Percentiles rank a stretch among this genome's conserved stretches.
Evolutionary conservation across 2,797 vertebrate genomes (phyloP).

Genomic region (Nyctibius grandis): DNA sequence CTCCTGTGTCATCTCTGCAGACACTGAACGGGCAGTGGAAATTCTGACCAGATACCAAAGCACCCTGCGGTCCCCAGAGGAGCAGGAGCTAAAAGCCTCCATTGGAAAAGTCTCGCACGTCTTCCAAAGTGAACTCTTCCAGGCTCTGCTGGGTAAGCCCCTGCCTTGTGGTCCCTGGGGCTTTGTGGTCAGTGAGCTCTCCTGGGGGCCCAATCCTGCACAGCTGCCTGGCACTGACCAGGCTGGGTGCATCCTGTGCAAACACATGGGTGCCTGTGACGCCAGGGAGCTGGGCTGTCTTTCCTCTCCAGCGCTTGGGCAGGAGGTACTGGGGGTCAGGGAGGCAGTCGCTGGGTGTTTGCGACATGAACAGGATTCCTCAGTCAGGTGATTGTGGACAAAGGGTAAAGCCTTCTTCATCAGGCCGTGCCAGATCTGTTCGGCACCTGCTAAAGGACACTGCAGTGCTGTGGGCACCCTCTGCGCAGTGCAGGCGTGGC

Average conservation of each 20-base stretch:
- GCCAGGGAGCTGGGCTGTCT: neutral
- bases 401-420: neutral
- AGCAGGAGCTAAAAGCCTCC: slow-evolving; percentile 82
- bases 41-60: slow-evolving; percentile 86
- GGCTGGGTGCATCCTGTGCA: neutral
- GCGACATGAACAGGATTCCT: neutral
- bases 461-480: neutral
- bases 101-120: slow-evolving; percentile 75
- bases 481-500: neutral
- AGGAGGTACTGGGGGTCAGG: neutral
- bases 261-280: neutral
- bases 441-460: neutral
- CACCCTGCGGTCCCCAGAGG: slow-evolving; percentile 81
- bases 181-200: slow-evolving; percentile 11
- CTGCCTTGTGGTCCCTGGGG: neutral
- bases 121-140: slow-evolving; percentile 37
- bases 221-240: neutral
- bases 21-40: slow-evolving; percentile 84
- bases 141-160: slow-evolving; percentile 49
- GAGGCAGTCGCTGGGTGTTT: neutral
- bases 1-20: slow-evolving; percentile 68
- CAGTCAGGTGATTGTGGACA: neutral
- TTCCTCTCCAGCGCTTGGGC: neutral
- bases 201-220: accelerated
- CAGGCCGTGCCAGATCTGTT: neutral